Base-by-base conservation (phyloP, 2,797 vertebrate species). In the Sebastes oblongus region DNA sequence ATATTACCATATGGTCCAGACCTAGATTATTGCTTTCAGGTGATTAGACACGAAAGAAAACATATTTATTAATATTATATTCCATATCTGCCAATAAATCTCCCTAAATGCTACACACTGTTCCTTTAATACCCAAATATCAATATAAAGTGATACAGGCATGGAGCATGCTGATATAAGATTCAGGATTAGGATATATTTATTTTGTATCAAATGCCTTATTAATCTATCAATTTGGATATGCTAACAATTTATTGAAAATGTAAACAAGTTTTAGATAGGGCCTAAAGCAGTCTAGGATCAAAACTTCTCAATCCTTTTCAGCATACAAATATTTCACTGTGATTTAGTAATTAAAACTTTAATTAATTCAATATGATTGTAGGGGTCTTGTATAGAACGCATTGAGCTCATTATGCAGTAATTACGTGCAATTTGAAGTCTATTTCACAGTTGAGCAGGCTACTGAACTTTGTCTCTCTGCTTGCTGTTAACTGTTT, bases 401-500 rank as follows among this genome's bases (percentile, higher is more conserved):
- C 66, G 69, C 86, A 86, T 86, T 88, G 87, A 59, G 82, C 87
- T 94, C 89, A 94, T 94, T 94, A 93, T 92, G 88, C 78, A 82
- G 86, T 91, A 93, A 96, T 95, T 95, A 93, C 70, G 65, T 74
- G 75, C 80, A 91, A 93, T 94, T 93, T 94, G 83, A 92, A 92
- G 91, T 94, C 91, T 92, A 94, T 96, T 95, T 96, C 91, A 95
- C 94, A 95, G 94, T 75, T 90, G 91, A 95, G 91, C 82, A 91
- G 76, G 64, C 89, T 18, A 81, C 85, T 90, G 92, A 93, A 91
- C 89, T 89, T 83, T 75, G 82, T 82, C 81, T 87, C 74, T 68
- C 62, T 64, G 77, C 80, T 81, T 77, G 66, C 67, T 75, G 55
- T 84, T 46, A 50, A 55, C 62, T 88, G 86, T 92, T 94, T 89